A percentile compares a stretch with the other conserved stretches of the same genome.
phyloP scores from a whole-genome alignment of 2,113 vertebrate genomes.

The Ptyas mucosa region DNA sequence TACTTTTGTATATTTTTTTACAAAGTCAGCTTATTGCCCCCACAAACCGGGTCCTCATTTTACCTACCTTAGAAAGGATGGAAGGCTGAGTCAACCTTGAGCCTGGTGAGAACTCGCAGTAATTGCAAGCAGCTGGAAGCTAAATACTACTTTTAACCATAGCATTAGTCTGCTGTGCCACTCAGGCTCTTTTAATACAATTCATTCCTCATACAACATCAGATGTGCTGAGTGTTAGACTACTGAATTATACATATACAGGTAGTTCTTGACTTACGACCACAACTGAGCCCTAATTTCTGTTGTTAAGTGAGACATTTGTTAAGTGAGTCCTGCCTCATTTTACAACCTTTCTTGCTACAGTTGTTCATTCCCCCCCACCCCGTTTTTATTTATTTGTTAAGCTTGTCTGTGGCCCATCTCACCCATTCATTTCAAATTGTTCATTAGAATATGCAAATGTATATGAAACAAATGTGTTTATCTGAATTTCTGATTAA shows the following conservation, averaged over 20 bases:
- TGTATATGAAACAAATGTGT: not conserved
- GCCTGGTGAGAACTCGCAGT: too few species aligned
- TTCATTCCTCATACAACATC: not conserved
- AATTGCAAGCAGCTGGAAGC: too few species aligned
- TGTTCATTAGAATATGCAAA: not conserved
- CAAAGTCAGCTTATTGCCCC: too few species aligned
- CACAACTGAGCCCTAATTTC: not conserved
- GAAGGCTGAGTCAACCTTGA: too few species aligned
- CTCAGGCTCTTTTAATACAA: too few species aligned
- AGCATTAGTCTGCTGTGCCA: too few species aligned
- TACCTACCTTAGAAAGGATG: too few species aligned
- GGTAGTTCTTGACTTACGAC: too few species aligned
- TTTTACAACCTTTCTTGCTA: not conserved
- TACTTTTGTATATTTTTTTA: too few species aligned
- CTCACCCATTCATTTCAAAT: not conserved
- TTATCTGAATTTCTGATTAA: not conserved
- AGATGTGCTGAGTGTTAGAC: not conserved
- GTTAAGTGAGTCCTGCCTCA: not conserved
- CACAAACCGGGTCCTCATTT: too few species aligned
- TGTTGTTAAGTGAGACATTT: not conserved
- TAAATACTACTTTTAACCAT: too few species aligned
- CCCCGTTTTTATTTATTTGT: not conserved
- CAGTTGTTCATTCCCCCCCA: not conserved
- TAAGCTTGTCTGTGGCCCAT: not conserved
- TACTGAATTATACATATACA: not conserved